Evolutionary conservation across 2,797 vertebrate species (phyloP).

Genomic region (Phylloscopus collybita): DNA sequence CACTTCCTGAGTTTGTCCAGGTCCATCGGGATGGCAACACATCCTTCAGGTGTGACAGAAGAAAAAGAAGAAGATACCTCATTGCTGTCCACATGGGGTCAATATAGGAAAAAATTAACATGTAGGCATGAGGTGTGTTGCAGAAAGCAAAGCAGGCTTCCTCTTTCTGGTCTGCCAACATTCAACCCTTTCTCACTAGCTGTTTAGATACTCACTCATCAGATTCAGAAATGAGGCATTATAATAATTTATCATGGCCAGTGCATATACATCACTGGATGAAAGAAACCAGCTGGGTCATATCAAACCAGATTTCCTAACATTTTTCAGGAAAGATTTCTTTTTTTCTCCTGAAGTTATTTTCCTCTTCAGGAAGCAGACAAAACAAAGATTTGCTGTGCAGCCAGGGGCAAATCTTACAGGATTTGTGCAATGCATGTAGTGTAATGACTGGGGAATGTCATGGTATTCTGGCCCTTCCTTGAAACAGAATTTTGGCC

Average conservation of each 20-base stretch:
- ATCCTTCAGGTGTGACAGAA: neutral
- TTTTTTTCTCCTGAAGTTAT: constrained; percentile 8
- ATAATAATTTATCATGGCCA: neutral
- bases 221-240: neutral
- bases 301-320: constrained; percentile 29
- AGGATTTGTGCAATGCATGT: neutral
- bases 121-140: neutral
- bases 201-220: neutral
- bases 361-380: constrained; percentile 16
- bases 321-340: constrained; percentile 9
- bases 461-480: neutral
- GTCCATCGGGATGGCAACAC: neutral
- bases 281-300: constrained; percentile 3
- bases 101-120: neutral
- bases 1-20: neutral
- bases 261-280: neutral
- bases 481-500: neutral
- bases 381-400: constrained; percentile 18
- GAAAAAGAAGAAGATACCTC: neutral
- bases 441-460: neutral
- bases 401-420: constrained; percentile 11
- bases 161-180: neutral
- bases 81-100: neutral
- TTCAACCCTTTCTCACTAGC: neutral
- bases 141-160: neutral